A percentile compares a stretch with the other conserved stretches of the same genome.
Conservation (phyloP, 1,140 invertebrate genomes). For the Meloidogyne chitwoodi region DNA sequence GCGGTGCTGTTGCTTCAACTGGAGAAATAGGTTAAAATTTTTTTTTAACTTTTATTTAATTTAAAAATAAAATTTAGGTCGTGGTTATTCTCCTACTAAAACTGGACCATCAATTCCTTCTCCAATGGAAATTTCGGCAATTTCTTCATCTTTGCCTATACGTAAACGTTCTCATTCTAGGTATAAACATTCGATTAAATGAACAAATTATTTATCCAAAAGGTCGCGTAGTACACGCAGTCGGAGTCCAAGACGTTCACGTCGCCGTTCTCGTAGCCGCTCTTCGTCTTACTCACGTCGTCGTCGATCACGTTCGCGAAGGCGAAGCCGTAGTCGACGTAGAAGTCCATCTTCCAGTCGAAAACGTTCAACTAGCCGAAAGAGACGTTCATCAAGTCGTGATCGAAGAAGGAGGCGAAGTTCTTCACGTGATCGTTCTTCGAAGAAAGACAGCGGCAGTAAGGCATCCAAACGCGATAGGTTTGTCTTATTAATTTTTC, state of each 20-base stretch:
- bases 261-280: slow-evolving; percentile 19
- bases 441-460: neutral
- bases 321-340: slow-evolving; percentile 18
- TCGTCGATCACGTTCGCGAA: slow-evolving; percentile 36
- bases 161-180: neutral
- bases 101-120: neutral
- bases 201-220: neutral
- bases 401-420: neutral
- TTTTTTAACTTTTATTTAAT: neutral
- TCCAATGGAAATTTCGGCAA: neutral
- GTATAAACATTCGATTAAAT: too few relatives aligned
- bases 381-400: slow-evolving; percentile 18
- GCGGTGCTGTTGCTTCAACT: slow-evolving; percentile 32
- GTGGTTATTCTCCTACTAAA: slow-evolving; percentile 13
- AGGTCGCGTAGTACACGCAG: neutral
- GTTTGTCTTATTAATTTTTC: neutral
- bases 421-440: slow-evolving; percentile 7
- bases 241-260: neutral
- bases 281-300: slow-evolving; percentile 30
- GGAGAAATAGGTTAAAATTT: neutral
- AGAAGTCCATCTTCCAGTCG: slow-evolving; percentile 5
- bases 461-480: slow-evolving; percentile 10
- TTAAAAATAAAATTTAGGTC: neutral
- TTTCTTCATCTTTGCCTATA: neutral
- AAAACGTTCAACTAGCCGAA: slow-evolving; percentile 11